These are phyloP conservation scores for Aphelinus certus DNA, from an alignment of 1,140 invertebrate genomes.

Conservation along the genomic window DNA sequence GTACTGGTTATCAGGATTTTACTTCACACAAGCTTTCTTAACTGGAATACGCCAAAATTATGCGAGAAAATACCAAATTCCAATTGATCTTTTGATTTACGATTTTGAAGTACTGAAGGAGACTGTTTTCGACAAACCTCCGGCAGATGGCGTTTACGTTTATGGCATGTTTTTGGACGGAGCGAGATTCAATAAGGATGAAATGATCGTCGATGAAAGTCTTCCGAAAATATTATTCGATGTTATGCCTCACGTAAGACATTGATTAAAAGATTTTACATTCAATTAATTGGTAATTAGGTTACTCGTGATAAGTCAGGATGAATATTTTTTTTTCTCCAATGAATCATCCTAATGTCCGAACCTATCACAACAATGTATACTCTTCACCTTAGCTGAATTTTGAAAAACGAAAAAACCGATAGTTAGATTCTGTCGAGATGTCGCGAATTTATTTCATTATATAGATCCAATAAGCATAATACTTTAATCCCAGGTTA, in stretches of 20 bases:
- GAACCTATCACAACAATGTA: no score
- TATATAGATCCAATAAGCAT: no score
- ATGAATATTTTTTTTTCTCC: no score
- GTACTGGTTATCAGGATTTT: constrained; percentile 96
- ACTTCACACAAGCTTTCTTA: constrained; percentile 94
- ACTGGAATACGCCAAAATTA: constrained; percentile 94
- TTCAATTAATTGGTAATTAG: no score
- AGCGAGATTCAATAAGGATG: constrained; percentile 80
- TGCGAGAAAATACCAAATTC: constrained; percentile 89
- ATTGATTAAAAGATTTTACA: no score
- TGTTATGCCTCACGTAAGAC: constrained; percentile 77
- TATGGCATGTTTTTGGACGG: constrained; percentile 87
- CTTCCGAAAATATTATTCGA: constrained; percentile 85
- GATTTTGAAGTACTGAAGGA: constrained; percentile 74
- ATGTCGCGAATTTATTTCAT: no score
- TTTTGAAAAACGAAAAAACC: no score
- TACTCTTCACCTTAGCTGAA: no score
- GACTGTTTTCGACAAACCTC: constrained; percentile 63
- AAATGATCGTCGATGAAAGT: constrained; percentile 80
- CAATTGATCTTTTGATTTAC: constrained; percentile 89
- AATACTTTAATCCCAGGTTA: no score
- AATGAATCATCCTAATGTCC: no score
- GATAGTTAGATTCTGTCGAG: no score
- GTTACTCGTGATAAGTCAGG: no score
- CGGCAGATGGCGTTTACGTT: constrained; percentile 85